Base-by-base conservation (phyloP, 1,140 invertebrate species). In the Listronotus oregonensis region DNA sequence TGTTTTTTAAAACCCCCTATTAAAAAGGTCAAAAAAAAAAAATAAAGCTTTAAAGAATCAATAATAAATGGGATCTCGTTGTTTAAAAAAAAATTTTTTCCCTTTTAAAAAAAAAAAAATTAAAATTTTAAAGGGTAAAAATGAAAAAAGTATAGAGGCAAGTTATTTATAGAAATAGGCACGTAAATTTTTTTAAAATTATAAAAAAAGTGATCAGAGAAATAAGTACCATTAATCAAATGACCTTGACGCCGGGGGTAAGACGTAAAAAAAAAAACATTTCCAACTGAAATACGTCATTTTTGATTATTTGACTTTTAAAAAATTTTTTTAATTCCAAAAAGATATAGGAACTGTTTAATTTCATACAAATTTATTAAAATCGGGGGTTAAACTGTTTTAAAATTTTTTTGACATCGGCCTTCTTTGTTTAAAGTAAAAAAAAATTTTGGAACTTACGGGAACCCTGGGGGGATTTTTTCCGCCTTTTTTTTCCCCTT, bases 401-500 rank as follows among this genome's bases (percentile, higher is more conserved):
- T 15, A 14, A 10, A 37, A 12, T n/a, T 8, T 7, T 50, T 21
- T 12, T 15, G 7, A 8, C 15, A 50, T 15, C 17, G 17, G 5
- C 5, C 10, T 18, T 54, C 5, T 12, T 54, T 34, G 34, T 14
- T 11, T 14, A 11, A 1, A n/a, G 21, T 8, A 11, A 21, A 10
- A 49, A n/a, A 43, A 12, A 37, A 34, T 50, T 51, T 55, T 7
- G 37, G 37, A 47, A 90, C 91, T 93, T 82, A 96, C 95, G 47
- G 98, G 97, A 58, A 99, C 96, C 74, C 98, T 87, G 79, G 99
- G 97, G 10, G 98, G 97, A 83, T 99, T 99, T 83, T 99, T 99
- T 82, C 95, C 89, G 63, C 97, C 87, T 73, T 99, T 99, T 83
- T 99, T 99, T 80, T 99, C 97, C 50, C 97, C 97, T n/a, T n/a